Evolutionary conservation across 2,797 vertebrate species (phyloP).

Genomic region (Cryptoprocta ferox): DNA sequence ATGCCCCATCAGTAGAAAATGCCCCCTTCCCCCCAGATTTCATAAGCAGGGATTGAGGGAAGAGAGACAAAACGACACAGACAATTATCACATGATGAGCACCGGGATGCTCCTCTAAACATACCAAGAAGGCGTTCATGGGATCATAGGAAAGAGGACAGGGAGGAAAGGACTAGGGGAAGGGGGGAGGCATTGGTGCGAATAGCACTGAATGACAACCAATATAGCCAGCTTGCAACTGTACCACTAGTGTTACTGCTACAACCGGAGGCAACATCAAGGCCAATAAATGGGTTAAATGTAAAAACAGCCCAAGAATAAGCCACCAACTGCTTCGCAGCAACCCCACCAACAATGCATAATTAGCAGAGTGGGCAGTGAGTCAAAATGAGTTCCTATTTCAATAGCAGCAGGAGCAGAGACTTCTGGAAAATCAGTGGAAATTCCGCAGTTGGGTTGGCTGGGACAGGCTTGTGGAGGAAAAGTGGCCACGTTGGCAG

Average conservation of each 20-base stretch:
- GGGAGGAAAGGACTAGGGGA: not conserved
- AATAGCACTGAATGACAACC: constrained; percentile 82
- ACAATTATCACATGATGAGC: constrained; percentile 71
- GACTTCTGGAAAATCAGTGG: constrained; percentile 43
- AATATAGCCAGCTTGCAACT: constrained; percentile 82
- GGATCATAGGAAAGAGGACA: constrained; percentile 68
- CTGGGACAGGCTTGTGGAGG: not conserved
- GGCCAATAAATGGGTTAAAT: constrained; percentile 85
- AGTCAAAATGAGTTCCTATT: constrained; percentile 67
- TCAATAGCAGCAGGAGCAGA: constrained; percentile 5
- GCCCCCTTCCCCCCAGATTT: constrained; percentile 55
- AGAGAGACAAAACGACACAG: constrained; percentile 76
- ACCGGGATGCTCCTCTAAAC: constrained; percentile 76
- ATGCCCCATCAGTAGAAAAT: constrained; percentile 55
- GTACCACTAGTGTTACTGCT: constrained; percentile 82
- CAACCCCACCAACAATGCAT: constrained; percentile 83
- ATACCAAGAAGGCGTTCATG: constrained; percentile 73
- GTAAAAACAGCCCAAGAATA: constrained; percentile 90
- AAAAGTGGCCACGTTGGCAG: not conserved
- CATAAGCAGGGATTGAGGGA: constrained; percentile 61
- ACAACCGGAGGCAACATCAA: constrained; percentile 84
- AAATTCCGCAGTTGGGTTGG: not conserved
- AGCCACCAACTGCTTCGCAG: constrained; percentile 88
- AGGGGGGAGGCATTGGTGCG: constrained; percentile 63
- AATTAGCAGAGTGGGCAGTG: constrained; percentile 80